A percentile compares a stretch with the other conserved stretches of the same genome.
phyloP scores from a whole-genome alignment of 2,797 vertebrate species.

The Jordanella pulchra region DNA sequence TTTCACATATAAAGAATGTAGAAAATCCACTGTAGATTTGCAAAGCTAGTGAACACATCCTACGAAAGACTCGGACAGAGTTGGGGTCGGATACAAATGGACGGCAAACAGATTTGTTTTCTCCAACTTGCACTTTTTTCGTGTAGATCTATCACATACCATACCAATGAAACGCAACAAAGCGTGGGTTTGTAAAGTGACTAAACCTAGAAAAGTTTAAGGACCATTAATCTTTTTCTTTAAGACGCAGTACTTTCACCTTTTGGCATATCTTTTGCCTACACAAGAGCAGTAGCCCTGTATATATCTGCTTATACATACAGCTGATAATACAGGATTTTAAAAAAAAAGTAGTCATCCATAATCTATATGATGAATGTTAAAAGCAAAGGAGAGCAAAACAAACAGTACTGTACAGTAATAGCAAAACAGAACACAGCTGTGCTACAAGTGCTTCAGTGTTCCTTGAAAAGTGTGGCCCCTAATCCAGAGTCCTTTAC shows the following conservation, averaged over 20 bases:
- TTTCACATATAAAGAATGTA: background rate
- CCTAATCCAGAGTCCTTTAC: constrained; percentile 71
- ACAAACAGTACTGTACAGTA: constrained; percentile 62
- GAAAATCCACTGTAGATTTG: background rate
- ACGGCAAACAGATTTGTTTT: background rate
- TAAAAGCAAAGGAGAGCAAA: constrained; percentile 53
- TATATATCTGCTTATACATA: constrained; percentile 63
- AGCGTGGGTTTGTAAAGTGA: background rate
- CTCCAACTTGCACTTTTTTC: background rate
- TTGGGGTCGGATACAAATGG: background rate
- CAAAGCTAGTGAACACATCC: background rate
- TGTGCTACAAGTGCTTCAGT: constrained; percentile 81
- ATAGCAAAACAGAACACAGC: constrained; percentile 76
- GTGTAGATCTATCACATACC: background rate
- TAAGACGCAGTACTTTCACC: constrained; percentile 48
- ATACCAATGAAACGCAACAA: background rate
- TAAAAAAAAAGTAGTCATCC: constrained; percentile 43
- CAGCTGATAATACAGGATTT: constrained; percentile 50
- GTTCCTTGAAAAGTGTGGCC: constrained; percentile 76
- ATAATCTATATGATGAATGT: constrained; percentile 64
- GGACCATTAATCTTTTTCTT: background rate
- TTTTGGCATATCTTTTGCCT: constrained; percentile 77
- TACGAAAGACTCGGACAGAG: background rate
- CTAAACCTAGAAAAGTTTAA: constrained; percentile 2
- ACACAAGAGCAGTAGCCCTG: constrained; percentile 57